Evolutionary conservation across 2,113 vertebrate species (phyloP), one percentile per base, ranked within the genome.

Genomic region (Tenebrosternarchus preto): DNA sequence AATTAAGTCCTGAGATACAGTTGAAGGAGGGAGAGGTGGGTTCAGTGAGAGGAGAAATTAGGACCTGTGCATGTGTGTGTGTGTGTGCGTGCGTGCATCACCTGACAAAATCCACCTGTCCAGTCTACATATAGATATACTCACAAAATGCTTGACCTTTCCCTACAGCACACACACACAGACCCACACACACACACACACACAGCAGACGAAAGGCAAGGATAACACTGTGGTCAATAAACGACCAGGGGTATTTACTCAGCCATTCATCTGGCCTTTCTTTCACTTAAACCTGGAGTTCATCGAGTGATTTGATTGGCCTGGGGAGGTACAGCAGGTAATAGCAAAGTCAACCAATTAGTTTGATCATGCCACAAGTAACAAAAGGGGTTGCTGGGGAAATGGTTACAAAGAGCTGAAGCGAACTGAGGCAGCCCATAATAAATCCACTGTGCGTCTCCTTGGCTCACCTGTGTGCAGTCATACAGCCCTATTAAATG

Each of bases 161-260:
- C 17, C 25, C 8, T 66, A 27, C 2, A 6, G 56, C 46, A 63
- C 20, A 39, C 4, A 33, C 69, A 33, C 15, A 24, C 69, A 53
- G 31, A 75, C 29, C 24, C 70, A 56, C 73, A 77, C 64, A 46
- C 50, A 29, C 75, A 50, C 60, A 78, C 68, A 60, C 53, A 69
- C 27, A 68, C 31, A 17, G 27, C 57, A 20, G 3, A 77, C 53
- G 36, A 63, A 61, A 25, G 64, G 67, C 80, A 75, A 78, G 74
- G 85, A 82, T 82, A 85, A 86, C 73, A 84, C 86, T 15, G 60
- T 19, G 77, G 87, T 92, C 89, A 85, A 91, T 91, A 91, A 86
- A 83, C 60, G 80, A 87, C 91, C 88, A 82, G 79, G 80, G 60
- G 80, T 76, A 85, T 88, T 85, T 76, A 57, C 74, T 76, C 81